These are phyloP conservation scores for Portevinia maculata DNA, from an alignment of 2,888 invertebrate species.

Conservation along the genomic window DNA sequence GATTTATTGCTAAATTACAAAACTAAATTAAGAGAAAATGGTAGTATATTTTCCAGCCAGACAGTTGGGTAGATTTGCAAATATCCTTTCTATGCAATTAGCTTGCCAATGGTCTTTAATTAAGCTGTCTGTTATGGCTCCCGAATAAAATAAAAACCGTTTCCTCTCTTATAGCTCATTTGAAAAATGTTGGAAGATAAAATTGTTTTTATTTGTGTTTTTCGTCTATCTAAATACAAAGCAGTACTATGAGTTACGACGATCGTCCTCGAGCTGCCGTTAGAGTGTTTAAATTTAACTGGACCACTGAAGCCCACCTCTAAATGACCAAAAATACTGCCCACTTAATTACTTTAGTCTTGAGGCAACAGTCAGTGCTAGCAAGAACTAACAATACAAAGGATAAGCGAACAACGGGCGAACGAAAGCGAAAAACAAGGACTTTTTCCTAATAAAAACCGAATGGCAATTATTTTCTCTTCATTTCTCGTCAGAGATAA, in stretches of 20 bases:
- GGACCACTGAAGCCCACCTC: constrained; percentile 62
- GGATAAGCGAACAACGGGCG: constrained; percentile 27
- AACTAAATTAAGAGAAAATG: background rate
- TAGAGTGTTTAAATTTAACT: constrained; percentile 66
- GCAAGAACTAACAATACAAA: constrained; percentile 39
- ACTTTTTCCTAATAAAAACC: constrained; percentile 55
- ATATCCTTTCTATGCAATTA: constrained; percentile 52
- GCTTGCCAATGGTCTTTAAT: constrained; percentile 57
- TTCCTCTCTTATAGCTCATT: constrained; percentile 40
- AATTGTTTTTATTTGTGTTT: constrained; percentile 3
- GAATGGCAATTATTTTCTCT: constrained; percentile 73
- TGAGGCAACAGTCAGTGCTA: constrained; percentile 24
- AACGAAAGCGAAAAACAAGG: constrained; percentile 50
- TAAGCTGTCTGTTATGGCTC: constrained; percentile 53
- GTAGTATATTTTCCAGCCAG: constrained; percentile 6
- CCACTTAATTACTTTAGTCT: constrained; percentile 68
- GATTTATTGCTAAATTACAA: background rate
- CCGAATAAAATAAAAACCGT: constrained; percentile 37
- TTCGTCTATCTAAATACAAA: constrained; percentile 6
- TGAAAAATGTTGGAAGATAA: constrained; percentile 25
- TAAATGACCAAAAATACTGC: constrained; percentile 71
- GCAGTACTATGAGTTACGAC: constrained; percentile 50
- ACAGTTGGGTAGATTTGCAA: constrained; percentile 20
- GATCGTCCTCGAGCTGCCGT: constrained; percentile 37
- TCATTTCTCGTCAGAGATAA: constrained; percentile 70